A percentile compares a stretch with the other conserved stretches of the same genome.
These are phyloP conservation scores for Cylloceria caligata DNA, from an alignment of 2,888 invertebrate species.

Conservation along the genomic window DNA sequence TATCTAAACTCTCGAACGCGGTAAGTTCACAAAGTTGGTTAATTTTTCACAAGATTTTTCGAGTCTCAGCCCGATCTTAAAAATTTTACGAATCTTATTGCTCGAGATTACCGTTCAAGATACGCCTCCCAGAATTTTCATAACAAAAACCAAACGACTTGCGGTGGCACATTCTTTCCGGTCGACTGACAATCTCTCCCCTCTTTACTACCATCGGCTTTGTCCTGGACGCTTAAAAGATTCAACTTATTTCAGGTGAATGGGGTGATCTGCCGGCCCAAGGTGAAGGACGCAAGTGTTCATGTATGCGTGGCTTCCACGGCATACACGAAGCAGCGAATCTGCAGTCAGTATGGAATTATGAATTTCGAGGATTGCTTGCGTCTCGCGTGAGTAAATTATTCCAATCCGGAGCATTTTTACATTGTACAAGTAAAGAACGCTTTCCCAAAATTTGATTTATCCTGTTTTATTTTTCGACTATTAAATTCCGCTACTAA, in stretches of 20 bases:
- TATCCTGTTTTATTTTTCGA: background rate
- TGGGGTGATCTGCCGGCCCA: conserved; percentile 63
- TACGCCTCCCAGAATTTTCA: conserved; percentile 69
- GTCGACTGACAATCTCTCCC: conserved; percentile 46
- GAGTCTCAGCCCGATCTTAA: background rate
- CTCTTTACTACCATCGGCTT: background rate
- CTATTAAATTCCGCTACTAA: no score
- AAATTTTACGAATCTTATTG: background rate
- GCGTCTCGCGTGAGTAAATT: conserved; percentile 60
- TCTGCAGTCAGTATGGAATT: conserved; percentile 57
- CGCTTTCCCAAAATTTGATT: background rate
- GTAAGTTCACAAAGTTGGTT: conserved; percentile 38
- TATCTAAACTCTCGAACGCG: conserved; percentile 61
- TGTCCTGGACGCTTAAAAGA: conserved; percentile 16
- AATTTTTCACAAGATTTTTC: background rate
- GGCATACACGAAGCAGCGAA: conserved; percentile 16
- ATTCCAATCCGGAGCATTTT: background rate
- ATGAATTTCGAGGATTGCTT: conserved; percentile 56
- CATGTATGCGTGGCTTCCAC: conserved; percentile 60
- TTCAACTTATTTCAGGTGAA: conserved; percentile 67
- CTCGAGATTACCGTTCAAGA: conserved; percentile 50
- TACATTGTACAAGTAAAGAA: background rate
- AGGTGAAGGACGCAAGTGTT: conserved; percentile 66
- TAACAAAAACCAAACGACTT: conserved; percentile 66
- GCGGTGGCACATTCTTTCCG: conserved; percentile 38